Conservation (phyloP, 2,113 vertebrate species). For the Agelaius tricolor region DNA sequence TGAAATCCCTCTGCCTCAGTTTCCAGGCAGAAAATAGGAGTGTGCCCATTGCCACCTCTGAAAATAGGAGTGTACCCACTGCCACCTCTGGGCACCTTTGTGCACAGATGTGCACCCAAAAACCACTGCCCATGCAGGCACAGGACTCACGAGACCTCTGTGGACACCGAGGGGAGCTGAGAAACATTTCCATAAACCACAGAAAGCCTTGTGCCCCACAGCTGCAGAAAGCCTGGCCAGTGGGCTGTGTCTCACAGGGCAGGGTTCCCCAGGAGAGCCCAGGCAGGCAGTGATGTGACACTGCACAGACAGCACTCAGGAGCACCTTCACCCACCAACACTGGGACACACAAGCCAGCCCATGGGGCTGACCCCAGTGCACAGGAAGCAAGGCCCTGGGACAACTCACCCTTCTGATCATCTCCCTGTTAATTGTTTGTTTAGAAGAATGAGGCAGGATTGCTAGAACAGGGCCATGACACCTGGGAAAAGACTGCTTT, state of each 20-base stretch:
- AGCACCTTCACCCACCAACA: not conserved
- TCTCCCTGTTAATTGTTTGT: not conserved
- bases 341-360: not conserved
- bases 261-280: not conserved
- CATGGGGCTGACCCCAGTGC: not conserved
- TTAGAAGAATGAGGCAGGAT: not conserved
- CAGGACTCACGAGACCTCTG: not conserved
- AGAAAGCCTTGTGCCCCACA: not conserved
- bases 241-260: not conserved
- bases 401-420: not conserved
- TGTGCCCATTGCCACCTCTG: not conserved
- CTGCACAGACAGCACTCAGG: accelerated
- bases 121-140: not conserved
- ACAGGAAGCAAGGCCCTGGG: accelerated
- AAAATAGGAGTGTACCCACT: not conserved
- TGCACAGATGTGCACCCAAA: not conserved
- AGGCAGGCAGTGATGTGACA: not conserved
- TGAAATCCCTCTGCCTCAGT: not conserved
- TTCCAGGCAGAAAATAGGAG: not conserved
- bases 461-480: not conserved
- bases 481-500: not conserved
- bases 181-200: not conserved
- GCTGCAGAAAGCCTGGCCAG: not conserved
- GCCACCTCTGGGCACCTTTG: not conserved
- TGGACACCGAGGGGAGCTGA: not conserved